These are phyloP conservation scores for Melolontha melolontha DNA, from an alignment of 2,888 invertebrate genomes.

Conservation along the genomic window DNA sequence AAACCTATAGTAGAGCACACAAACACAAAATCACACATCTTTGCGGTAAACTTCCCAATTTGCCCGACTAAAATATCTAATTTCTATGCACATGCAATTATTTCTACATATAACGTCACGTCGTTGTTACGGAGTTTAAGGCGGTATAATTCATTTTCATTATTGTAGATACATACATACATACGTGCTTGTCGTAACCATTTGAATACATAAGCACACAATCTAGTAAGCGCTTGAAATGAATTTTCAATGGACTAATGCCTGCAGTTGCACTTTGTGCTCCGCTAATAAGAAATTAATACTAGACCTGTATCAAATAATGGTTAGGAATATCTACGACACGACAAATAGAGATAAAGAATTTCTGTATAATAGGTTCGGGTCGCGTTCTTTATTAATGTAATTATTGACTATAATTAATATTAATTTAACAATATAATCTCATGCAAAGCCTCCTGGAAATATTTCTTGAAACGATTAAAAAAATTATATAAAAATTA, in stretches of 20 bases:
- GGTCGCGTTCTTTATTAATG: too few species aligned
- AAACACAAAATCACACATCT: constrained; percentile 7
- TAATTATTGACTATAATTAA: too few species aligned
- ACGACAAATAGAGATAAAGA: neutral
- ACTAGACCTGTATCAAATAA: neutral
- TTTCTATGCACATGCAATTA: constrained; percentile 33
- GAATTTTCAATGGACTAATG: constrained; percentile 16
- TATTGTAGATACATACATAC: neutral
- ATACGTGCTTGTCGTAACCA: neutral
- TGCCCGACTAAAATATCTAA: constrained; percentile 27
- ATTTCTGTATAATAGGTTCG: too few species aligned
- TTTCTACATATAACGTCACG: constrained; percentile 1
- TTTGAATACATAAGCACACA: neutral
- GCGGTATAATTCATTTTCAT: constrained; percentile 21
- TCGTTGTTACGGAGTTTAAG: constrained; percentile 13
- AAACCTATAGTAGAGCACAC: constrained; percentile 1
- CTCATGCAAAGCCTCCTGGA: too few species aligned
- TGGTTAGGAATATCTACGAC: too few species aligned
- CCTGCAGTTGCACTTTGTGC: constrained; percentile 5
- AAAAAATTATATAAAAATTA: too few species aligned
- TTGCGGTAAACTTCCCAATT: constrained; percentile 27
- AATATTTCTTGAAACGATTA: too few species aligned
- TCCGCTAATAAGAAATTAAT: constrained; percentile 11
- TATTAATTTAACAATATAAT: too few species aligned
- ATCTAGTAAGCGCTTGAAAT: constrained; percentile 12